Percentiles rank a stretch among this genome's conserved stretches.
Conservation (phyloP, 2,888 invertebrate species). For the Dromius quadrimaculatus region DNA sequence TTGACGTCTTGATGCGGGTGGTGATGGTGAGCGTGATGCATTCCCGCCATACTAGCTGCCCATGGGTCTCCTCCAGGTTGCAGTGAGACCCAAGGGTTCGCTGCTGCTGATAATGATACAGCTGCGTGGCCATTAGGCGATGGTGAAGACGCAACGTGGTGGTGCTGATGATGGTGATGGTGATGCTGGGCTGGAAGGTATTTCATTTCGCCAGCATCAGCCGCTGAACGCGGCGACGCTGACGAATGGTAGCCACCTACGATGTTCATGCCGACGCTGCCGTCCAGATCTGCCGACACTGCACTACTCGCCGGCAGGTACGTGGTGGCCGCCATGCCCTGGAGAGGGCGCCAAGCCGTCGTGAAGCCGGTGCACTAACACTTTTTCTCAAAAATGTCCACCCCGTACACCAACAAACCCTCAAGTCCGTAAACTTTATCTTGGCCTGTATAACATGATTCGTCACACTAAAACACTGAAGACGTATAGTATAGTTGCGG, state of each 20-base stretch:
- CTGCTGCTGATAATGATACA: conserved; percentile 68
- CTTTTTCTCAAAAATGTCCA: conserved; percentile 16
- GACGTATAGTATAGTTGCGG: background rate
- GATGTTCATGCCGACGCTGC: conserved; percentile 78
- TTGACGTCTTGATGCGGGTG: conserved; percentile 85
- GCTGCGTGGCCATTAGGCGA: conserved; percentile 73
- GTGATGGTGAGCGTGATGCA: conserved; percentile 81
- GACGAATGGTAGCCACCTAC: conserved; percentile 83
- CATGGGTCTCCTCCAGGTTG: conserved; percentile 84
- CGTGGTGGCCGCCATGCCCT: conserved; percentile 95
- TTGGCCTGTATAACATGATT: too few relatives aligned
- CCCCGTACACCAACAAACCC: conserved; percentile 54
- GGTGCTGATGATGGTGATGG: conserved; percentile 82
- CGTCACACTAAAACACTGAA: too few relatives aligned
- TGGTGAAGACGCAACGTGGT: conserved; percentile 77
- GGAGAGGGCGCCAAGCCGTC: conserved; percentile 70
- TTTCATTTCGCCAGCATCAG: conserved; percentile 94
- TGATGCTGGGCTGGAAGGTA: conserved; percentile 90
- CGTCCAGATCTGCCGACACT: conserved; percentile 81
- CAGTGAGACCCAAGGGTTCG: conserved; percentile 85
- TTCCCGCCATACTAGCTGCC: conserved; percentile 76
- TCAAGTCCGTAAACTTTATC: conserved; percentile 18
- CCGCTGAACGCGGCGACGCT: conserved; percentile 87
- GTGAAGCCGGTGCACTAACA: conserved; percentile 62
- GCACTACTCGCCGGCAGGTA: conserved; percentile 86